Percentiles rank a stretch among this genome's conserved stretches.
These are phyloP conservation scores for Tetrax tetrax DNA, from an alignment of 2,113 vertebrate species.

Conservation along the genomic window DNA sequence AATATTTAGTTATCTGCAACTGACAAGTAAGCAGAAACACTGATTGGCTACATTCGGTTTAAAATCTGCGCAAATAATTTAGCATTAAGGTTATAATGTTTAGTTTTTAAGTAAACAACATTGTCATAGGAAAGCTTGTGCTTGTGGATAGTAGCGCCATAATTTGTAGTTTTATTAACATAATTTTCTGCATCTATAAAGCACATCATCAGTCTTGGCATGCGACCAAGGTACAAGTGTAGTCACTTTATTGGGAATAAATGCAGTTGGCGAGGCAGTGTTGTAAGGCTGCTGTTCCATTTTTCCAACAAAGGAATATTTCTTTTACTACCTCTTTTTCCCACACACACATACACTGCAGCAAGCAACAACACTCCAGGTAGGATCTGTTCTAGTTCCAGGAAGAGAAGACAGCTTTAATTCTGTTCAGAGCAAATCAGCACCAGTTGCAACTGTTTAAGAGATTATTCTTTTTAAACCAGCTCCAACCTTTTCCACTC, in stretches of 20 bases:
- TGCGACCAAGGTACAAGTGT: constrained; percentile 31
- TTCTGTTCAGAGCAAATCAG: background rate
- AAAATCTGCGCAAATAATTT: constrained; percentile 23
- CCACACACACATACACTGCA: background rate
- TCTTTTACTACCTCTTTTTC: background rate
- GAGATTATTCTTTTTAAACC: background rate
- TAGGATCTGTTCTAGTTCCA: background rate
- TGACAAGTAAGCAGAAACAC: constrained; percentile 41
- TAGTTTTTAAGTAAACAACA: constrained; percentile 42
- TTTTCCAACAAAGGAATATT: background rate
- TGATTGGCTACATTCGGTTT: background rate
- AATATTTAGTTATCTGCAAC: background rate
- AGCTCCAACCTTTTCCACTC: background rate
- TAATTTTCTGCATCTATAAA: constrained; percentile 59
- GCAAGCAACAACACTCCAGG: background rate
- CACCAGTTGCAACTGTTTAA: background rate
- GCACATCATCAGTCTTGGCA: constrained; percentile 40
- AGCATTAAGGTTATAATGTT: constrained; percentile 30
- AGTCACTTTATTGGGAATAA: constrained; percentile 35
- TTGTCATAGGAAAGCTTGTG: constrained; percentile 13
- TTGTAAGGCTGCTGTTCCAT: background rate
- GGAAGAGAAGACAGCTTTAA: background rate
- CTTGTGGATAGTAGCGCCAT: background rate
- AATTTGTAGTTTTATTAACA: constrained; percentile 55
- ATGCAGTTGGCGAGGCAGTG: background rate